Conservation (phyloP, 2,888 invertebrate species). For the Invenusta paracnida region DNA sequence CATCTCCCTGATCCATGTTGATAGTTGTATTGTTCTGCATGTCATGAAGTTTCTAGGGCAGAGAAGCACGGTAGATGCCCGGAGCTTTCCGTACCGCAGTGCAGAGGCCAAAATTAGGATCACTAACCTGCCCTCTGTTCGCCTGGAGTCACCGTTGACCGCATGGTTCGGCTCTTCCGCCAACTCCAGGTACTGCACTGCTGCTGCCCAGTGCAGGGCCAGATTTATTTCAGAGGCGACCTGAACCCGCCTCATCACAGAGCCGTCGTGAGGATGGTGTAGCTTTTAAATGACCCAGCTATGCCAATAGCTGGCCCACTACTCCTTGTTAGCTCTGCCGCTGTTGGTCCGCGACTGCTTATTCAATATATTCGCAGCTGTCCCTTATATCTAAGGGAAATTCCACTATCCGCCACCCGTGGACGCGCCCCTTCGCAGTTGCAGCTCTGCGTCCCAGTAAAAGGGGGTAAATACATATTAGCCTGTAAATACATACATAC, state of each 20-base stretch:
- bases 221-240: neutral
- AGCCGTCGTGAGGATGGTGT: neutral
- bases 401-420: neutral
- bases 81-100: neutral
- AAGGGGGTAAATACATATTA: too few relatives aligned
- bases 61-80: neutral
- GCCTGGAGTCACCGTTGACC: neutral
- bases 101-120: neutral
- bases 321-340: neutral
- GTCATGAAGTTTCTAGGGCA: neutral
- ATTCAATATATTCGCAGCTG: neutral
- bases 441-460: neutral
- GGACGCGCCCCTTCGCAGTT: neutral
- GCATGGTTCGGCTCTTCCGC: slow-evolving; percentile 21
- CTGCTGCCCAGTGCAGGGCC: neutral
- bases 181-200: slow-evolving; percentile 3
- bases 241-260: neutral
- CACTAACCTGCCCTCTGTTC: neutral
- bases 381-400: neutral
- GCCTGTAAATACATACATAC: too few relatives aligned
- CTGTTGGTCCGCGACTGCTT: neutral
- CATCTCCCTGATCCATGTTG: neutral
- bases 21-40: neutral
- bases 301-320: neutral
- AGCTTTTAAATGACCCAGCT: too few relatives aligned